Percentiles rank a stretch among this genome's conserved stretches.
Conservation (phyloP, 2,888 invertebrate genomes). For the Drosophila quinaria region DNA sequence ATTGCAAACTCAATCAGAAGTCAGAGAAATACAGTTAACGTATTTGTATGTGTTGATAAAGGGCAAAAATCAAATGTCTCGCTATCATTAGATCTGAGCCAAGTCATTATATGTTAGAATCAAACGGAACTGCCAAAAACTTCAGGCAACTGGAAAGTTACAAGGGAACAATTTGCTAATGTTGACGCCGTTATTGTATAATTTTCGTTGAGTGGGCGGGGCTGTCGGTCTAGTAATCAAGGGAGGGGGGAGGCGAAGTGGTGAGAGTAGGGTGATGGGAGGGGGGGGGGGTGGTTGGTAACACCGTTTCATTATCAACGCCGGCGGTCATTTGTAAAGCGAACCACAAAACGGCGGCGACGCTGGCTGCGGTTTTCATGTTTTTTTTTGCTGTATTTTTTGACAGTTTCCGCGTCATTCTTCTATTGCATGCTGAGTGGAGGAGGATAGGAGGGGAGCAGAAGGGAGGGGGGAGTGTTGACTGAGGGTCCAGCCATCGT, state of each 20-base stretch:
- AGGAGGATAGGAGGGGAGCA: background rate
- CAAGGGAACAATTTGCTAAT: constrained; percentile 75
- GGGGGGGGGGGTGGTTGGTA: background rate
- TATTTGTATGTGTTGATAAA: background rate
- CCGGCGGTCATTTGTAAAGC: constrained; percentile 73
- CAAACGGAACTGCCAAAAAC: constrained; percentile 21
- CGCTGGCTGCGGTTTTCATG: constrained; percentile 47
- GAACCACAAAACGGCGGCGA: constrained; percentile 68
- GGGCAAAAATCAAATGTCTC: constrained; percentile 4
- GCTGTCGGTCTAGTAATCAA: constrained; percentile 13
- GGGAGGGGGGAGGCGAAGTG: background rate
- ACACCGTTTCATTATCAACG: constrained; percentile 59
- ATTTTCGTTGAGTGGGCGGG: constrained; percentile 58
- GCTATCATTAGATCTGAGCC: constrained; percentile 21
- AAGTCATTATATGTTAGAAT: constrained; percentile 57
- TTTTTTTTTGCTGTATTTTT: constrained; percentile 38
- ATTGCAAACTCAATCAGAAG: background rate
- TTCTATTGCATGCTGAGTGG: constrained; percentile 57
- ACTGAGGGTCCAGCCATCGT: constrained; percentile 51
- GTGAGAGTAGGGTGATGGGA: background rate
- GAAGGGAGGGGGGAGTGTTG: constrained; percentile 1
- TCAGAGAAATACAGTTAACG: background rate
- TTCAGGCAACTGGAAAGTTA: constrained; percentile 24
- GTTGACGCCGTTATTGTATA: constrained; percentile 79
- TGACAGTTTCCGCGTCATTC: constrained; percentile 78